phyloP scores from a whole-genome alignment of 2,888 invertebrate species.

The Cryptocephalus moraei region DNA sequence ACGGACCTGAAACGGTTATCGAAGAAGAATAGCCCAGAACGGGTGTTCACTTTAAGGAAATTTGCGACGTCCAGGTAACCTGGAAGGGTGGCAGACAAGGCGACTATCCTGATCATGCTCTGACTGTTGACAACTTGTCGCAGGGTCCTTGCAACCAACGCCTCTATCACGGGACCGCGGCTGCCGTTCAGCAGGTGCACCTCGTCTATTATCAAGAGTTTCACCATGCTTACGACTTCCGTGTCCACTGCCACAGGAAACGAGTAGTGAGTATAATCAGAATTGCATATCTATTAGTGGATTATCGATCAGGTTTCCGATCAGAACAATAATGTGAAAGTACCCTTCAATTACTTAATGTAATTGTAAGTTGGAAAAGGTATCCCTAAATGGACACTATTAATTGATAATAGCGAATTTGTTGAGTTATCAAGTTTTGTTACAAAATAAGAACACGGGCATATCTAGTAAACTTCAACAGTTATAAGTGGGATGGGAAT shows the following conservation, averaged over 20 bases:
- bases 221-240: slow-evolving; percentile 80
- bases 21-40: slow-evolving; percentile 87
- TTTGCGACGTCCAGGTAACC: slow-evolving; percentile 94
- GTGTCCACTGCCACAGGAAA: slow-evolving; percentile 58
- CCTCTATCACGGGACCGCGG: slow-evolving; percentile 94
- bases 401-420: too few relatives aligned
- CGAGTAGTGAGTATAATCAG: too few relatives aligned
- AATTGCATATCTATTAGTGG: too few relatives aligned
- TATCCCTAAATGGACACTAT: too few relatives aligned
- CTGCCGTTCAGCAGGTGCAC: slow-evolving; percentile 95
- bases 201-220: slow-evolving; percentile 92
- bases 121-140: slow-evolving; percentile 86
- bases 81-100: slow-evolving; percentile 92
- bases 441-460: too few relatives aligned
- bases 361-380: too few relatives aligned
- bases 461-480: too few relatives aligned
- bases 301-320: too few relatives aligned
- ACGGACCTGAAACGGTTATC: slow-evolving; percentile 84
- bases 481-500: too few relatives aligned
- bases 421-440: too few relatives aligned
- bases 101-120: slow-evolving; percentile 94
- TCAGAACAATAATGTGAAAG: too few relatives aligned
- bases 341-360: too few relatives aligned
- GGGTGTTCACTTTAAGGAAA: slow-evolving; percentile 89
- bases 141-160: slow-evolving; percentile 89